These are phyloP conservation scores for Reinhardtius hippoglossoides DNA, from an alignment of 2,113 vertebrate species.

Conservation along the genomic window DNA sequence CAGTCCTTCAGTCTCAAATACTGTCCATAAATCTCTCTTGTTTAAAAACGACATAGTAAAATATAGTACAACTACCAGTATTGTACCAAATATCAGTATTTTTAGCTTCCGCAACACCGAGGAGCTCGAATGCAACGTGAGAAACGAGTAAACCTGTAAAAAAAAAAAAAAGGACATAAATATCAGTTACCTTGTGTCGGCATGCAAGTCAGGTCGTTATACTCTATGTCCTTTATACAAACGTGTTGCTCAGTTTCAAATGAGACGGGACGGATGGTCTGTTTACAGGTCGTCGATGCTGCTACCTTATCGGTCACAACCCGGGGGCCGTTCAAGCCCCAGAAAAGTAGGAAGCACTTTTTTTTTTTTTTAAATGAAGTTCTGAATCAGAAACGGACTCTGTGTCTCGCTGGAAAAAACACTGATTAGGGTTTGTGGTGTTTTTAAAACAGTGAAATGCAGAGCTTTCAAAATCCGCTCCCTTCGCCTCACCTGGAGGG, in stretches of 20 bases:
- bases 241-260: conserved; percentile 50
- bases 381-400: conserved; percentile 22
- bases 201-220: conserved; percentile 55
- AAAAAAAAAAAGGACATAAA: conserved; percentile 58
- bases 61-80: conserved; percentile 61
- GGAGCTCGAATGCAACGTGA: conserved; percentile 40
- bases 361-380: conserved; percentile 65
- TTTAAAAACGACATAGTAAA: conserved; percentile 63
- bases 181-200: conserved; percentile 44
- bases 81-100: conserved; percentile 63
- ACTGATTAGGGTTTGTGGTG: conserved; percentile 48
- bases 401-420: conserved; percentile 6
- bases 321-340: conserved; percentile 47
- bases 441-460: conserved; percentile 23
- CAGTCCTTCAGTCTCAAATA: conserved; percentile 47
- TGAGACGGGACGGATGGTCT: conserved; percentile 34
- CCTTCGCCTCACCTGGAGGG: conserved; percentile 46
- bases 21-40: conserved; percentile 56
- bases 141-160: conserved; percentile 30
- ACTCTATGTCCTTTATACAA: conserved; percentile 56
- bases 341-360: conserved; percentile 75
- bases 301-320: conserved; percentile 58
- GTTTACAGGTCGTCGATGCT: conserved; percentile 61
- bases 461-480: conserved; percentile 13
- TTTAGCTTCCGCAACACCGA: conserved; percentile 39